These are phyloP conservation scores for Adelphocoris suturalis DNA, from an alignment of 2,888 invertebrate genomes.

Conservation along the genomic window DNA sequence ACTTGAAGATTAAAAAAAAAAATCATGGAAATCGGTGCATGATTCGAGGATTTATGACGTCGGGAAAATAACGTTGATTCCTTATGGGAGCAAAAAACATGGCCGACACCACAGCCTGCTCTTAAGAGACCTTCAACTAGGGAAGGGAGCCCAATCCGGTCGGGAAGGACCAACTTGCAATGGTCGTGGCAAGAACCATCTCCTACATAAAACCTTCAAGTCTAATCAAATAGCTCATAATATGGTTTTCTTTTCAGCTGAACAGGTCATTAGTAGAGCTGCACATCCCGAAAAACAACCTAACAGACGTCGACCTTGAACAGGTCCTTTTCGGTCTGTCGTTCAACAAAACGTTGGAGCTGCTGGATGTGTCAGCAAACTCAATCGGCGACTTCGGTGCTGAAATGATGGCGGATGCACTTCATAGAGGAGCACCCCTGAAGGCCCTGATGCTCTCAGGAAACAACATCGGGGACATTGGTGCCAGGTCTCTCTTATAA, in stretches of 20 bases:
- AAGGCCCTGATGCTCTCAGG: constrained; percentile 81
- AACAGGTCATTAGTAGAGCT: constrained; percentile 74
- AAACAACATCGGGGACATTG: constrained; percentile 81
- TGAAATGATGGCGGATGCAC: constrained; percentile 81
- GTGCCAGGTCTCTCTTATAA: constrained; percentile 81
- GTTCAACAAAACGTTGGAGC: constrained; percentile 80
- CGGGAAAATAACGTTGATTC: too few relatives aligned
- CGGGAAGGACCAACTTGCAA: too few relatives aligned
- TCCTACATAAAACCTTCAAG: too few relatives aligned
- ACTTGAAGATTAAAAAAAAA: too few relatives aligned
- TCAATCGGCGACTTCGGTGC: constrained; percentile 82
- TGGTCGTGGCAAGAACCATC: too few relatives aligned
- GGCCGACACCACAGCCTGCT: too few relatives aligned
- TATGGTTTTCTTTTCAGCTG: constrained; percentile 33
- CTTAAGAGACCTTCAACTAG: too few relatives aligned
- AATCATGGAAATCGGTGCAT: too few relatives aligned
- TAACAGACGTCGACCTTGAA: constrained; percentile 75
- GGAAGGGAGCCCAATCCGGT: too few relatives aligned
- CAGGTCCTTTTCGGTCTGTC: constrained; percentile 77
- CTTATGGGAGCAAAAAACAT: too few relatives aligned
- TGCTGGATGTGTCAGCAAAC: constrained; percentile 83
- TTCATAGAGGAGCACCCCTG: constrained; percentile 80
- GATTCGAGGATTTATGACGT: too few relatives aligned
- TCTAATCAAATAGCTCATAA: too few relatives aligned
- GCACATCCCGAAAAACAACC: constrained; percentile 75